A percentile compares a stretch with the other conserved stretches of the same genome.
Conservation (phyloP, 2,888 invertebrate genomes). For the Therioaphis trifolii region DNA sequence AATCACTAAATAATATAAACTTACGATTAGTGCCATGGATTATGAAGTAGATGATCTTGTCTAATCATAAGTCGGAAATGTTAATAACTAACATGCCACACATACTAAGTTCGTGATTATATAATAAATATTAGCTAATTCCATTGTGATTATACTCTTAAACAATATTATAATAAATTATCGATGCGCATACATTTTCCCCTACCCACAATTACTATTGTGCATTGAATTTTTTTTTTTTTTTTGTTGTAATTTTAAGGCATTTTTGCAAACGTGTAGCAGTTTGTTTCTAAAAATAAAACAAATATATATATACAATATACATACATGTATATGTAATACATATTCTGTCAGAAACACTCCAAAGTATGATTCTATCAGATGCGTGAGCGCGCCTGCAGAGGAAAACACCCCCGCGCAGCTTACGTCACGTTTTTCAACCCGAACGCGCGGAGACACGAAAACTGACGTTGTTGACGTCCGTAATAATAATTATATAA, state of each 20-base stretch:
- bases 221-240: slow-evolving; percentile 28
- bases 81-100: slow-evolving; percentile 19
- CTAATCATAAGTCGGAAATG: neutral
- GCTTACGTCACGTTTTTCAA: too few relatives aligned
- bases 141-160: slow-evolving; percentile 44
- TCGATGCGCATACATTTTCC: slow-evolving; percentile 27
- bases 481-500: too few relatives aligned
- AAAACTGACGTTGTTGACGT: too few relatives aligned
- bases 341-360: too few relatives aligned
- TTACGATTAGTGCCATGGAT: slow-evolving; percentile 5
- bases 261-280: slow-evolving; percentile 40
- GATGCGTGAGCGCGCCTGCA: too few relatives aligned
- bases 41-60: slow-evolving; percentile 17
- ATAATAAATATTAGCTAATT: slow-evolving; percentile 39
- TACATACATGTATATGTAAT: slow-evolving; percentile 1
- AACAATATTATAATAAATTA: slow-evolving; percentile 45
- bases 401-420: too few relatives aligned
- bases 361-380: too few relatives aligned
- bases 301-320: slow-evolving; percentile 8
- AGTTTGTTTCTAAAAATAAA: slow-evolving; percentile 39
- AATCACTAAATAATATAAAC: slow-evolving; percentile 39
- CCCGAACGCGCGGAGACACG: too few relatives aligned
- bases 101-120: slow-evolving; percentile 19
- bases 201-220: slow-evolving; percentile 1
- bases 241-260: slow-evolving; percentile 25